Evolutionary conservation across 2,888 invertebrate genomes (phyloP).

Genomic region (Pilophorus perplexus): DNA sequence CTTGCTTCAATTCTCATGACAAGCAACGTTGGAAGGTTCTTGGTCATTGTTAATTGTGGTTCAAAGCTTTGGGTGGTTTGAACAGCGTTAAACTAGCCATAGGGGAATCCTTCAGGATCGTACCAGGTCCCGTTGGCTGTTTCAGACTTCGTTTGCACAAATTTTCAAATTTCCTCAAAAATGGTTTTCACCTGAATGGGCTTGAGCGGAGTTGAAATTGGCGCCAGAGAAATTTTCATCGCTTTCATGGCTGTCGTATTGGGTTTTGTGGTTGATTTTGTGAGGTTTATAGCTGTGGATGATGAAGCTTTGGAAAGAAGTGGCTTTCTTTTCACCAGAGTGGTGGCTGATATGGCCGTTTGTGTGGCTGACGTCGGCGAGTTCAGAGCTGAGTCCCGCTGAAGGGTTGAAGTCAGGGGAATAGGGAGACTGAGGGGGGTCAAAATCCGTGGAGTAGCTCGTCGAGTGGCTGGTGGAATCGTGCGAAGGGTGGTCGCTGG

Average conservation of each 20-base stretch:
- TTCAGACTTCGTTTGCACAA: no score
- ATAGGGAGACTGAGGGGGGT: no score
- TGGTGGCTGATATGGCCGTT: conserved; percentile 13
- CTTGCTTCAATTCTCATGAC: no score
- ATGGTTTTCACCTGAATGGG: conserved; percentile 9
- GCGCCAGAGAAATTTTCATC: conserved; percentile 17
- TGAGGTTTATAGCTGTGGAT: conserved; percentile 40
- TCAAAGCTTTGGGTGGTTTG: no score
- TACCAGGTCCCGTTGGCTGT: no score
- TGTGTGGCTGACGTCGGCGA: neutral
- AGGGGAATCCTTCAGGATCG: no score
- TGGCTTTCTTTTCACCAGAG: conserved; percentile 29
- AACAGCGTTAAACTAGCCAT: no score
- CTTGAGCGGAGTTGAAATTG: neutral
- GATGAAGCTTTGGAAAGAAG: conserved; percentile 43
- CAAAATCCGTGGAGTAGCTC: no score
- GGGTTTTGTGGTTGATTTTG: neutral
- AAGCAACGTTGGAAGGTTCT: no score
- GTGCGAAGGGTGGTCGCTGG: neutral
- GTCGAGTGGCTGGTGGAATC: conserved; percentile 9
- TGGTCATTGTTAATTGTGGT: no score
- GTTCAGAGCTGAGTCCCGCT: neutral
- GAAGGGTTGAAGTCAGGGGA: conserved; percentile 2
- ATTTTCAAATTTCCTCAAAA: neutral
- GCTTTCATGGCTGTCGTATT: conserved; percentile 6